These are phyloP conservation scores for Tychaedon coryphoeus DNA, from an alignment of 2,113 vertebrate genomes.

Conservation along the genomic window DNA sequence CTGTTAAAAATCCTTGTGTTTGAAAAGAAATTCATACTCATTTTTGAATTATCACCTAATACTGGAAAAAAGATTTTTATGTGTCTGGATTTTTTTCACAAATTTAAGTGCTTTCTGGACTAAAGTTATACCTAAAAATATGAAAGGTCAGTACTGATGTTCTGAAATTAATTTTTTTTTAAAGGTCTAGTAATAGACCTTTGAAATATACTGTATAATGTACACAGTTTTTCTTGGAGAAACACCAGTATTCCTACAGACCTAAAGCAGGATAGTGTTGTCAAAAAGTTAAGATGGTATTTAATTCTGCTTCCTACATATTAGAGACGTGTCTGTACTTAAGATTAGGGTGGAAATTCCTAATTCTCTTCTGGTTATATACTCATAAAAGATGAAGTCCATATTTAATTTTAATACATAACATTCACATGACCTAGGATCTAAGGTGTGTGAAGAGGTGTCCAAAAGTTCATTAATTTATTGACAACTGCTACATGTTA, in stretches of 20 bases:
- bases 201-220: neutral
- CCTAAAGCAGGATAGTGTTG: neutral
- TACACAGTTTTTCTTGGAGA: neutral
- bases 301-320: neutral
- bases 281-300: neutral
- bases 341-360: neutral
- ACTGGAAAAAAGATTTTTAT: neutral
- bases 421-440: neutral
- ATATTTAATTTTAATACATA: neutral
- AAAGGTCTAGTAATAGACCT: neutral
- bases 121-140: neutral
- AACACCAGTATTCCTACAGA: neutral
- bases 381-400: neutral
- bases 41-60: neutral
- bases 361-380: neutral
- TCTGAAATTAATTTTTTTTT: neutral
- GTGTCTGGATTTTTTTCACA: neutral
- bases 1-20: neutral
- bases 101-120: neutral
- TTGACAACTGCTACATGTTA: neutral
- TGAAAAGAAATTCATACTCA: neutral
- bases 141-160: neutral
- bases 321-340: neutral
- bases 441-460: neutral
- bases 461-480: neutral